Evolutionary conservation across 2,797 vertebrate genomes (phyloP), one percentile per base, ranked within the genome.

Genomic region (Luscinia luscinia): DNA sequence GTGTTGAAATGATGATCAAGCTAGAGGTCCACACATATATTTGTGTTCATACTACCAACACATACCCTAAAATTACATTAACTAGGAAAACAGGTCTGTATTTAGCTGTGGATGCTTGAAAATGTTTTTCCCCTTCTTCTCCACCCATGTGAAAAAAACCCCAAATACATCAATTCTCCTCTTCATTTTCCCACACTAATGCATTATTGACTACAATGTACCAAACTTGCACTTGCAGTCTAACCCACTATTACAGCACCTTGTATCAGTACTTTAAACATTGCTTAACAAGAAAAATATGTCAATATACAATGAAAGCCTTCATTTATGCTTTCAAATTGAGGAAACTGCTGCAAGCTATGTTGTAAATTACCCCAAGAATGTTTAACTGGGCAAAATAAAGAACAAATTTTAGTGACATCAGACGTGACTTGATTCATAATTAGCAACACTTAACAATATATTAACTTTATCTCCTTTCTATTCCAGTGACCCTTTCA

Each of bases 201-300:
- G 94, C 81, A 88, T 92, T 94, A 96, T 97, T 97, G 98, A 98
- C 96, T 96, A 97, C 94, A 97, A 90, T 89, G 97, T 96, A 97
- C 97, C 97, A 97, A 98, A 98, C 97, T 97, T 96, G 97, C 97
- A 97, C 94, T 97, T 94, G 96, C 86, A 97, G 96, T 94, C 96
- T 97, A 98, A 98, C 97, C 97, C 97, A 97, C 96, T 98, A 98
- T 98, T 98, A 98, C 97, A 91, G 97, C 95, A 94, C 94, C 98
- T 98, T 98, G 98, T 98, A 98, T 97, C 96, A 96, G 97, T 98
- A 98, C 98, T 98, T 98, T 98, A 98, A 98, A 98, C 98, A 98
- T 96, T 98, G 97, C 98, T 98, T 98, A 98, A 98, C 98, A 98
- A 98, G 98, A 98, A 98, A 98, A 98, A 98, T 98, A 98, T 98